Evolutionary conservation across 2,888 invertebrate species (phyloP), one percentile per base, ranked within the genome.

Genomic region (Coleophora deauratella): DNA sequence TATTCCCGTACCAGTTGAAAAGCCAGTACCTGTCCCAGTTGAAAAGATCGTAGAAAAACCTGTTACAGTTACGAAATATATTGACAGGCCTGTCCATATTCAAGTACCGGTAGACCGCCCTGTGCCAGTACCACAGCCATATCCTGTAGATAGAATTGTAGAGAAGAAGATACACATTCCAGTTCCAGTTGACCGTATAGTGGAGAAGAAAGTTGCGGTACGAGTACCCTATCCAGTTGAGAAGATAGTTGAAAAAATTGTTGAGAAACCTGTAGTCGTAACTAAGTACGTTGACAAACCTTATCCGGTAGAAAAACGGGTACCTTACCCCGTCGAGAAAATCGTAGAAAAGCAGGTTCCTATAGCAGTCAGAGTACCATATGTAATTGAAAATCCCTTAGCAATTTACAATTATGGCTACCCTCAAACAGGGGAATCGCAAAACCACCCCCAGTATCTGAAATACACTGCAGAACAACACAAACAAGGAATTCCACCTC

Each of bases 211-310:
- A 62, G 71, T 80, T 0, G 74, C 64, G 0, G 64, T 77, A 1
- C 66, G 75, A 50, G 71, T 86, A 0, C 86, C 86, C 0, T 80
- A 85, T 40, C 81, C 84, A 1, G 86, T 87, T 1, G 81, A 88
- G 46, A 88, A 71, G 46, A 53, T 76, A 2, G 75, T 85, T 0
- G 85, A 82, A 38, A 84, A 75, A 54, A 72, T 91, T 28, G 86
- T 91, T 0, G 90, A 91, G 53, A 90, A 88, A 50, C 86, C 88
- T 1, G 81, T 89, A 0, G 70, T 81, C 1, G 73, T 87, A 0
- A 80, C 77, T 0, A 77, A 78, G 48, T 80, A 79, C 37, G 51
- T 80, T 1, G 75, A 80, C 34, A 78, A 75, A 54, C 87, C 88
- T 0, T 86, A 82, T 43, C 77, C 84, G 0, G 76, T 87, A 0